Evolutionary conservation across 2,113 vertebrate species (phyloP).

Genomic region (Tyto alba): DNA sequence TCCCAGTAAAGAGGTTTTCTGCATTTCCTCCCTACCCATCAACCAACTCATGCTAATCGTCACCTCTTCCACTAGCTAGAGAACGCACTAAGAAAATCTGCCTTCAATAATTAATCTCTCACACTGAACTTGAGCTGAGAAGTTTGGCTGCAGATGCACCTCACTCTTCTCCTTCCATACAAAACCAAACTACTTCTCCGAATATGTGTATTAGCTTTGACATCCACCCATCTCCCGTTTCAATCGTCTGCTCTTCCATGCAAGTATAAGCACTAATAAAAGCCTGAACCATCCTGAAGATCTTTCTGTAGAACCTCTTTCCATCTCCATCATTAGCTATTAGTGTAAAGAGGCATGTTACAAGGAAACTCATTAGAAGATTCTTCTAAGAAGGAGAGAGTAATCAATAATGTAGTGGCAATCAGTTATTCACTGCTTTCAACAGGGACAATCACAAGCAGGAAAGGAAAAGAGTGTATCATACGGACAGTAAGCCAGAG

Average conservation of each 20-base stretch:
- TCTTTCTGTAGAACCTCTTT: background rate
- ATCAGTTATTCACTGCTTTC: background rate
- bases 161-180: background rate
- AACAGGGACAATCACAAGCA: background rate
- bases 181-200: background rate
- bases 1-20: background rate
- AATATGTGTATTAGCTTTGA: background rate
- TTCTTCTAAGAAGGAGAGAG: background rate
- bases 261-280: background rate
- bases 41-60: background rate
- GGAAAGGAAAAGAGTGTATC: background rate
- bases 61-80: background rate
- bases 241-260: background rate
- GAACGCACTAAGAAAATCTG: background rate
- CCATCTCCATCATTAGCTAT: background rate
- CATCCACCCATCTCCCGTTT: background rate
- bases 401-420: background rate
- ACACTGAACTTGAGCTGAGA: background rate
- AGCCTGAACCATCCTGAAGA: background rate
- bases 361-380: background rate
- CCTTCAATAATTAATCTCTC: background rate
- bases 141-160: background rate
- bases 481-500: accelerated
- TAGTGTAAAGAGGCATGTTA: background rate
- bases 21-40: background rate